These are phyloP conservation scores for Eustalomyia histrio DNA, from an alignment of 2,888 invertebrate genomes.

Conservation along the genomic window DNA sequence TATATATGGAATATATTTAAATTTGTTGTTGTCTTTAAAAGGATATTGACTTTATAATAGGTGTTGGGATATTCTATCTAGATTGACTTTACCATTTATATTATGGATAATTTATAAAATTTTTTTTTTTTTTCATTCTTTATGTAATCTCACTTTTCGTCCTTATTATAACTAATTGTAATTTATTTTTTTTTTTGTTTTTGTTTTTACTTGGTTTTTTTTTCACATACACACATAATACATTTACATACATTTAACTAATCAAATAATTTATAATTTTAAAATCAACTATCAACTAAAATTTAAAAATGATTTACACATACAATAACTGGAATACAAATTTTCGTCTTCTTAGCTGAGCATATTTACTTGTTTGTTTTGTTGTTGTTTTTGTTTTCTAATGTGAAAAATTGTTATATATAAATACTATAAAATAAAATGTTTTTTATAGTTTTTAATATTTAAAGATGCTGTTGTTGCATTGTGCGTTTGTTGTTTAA, in stretches of 20 bases:
- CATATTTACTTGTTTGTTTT: slow-evolving; percentile 25
- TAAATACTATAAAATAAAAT: slow-evolving; percentile 32
- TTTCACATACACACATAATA: slow-evolving; percentile 63
- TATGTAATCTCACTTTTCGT: slow-evolving; percentile 27
- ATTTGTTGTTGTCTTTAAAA: neutral
- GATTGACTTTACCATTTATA: slow-evolving; percentile 30
- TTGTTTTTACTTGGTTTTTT: slow-evolving; percentile 24
- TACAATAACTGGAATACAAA: slow-evolving; percentile 35
- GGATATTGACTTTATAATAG: neutral
- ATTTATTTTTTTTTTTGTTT: slow-evolving; percentile 45
- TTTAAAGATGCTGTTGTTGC: neutral
- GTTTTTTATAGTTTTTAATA: slow-evolving; percentile 15
- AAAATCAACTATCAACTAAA: slow-evolving; percentile 61
- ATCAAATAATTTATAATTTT: slow-evolving; percentile 54
- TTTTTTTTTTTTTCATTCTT: slow-evolving; percentile 18
- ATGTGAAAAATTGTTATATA: slow-evolving; percentile 23
- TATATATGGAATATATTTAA: neutral
- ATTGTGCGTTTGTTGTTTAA: slow-evolving; percentile 52
- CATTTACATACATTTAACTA: slow-evolving; percentile 65
- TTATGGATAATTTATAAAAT: slow-evolving; percentile 26
- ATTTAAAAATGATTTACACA: slow-evolving; percentile 47
- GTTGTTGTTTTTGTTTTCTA: slow-evolving; percentile 17
- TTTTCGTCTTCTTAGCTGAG: slow-evolving; percentile 35
- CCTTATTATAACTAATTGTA: slow-evolving; percentile 45
- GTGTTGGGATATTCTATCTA: slow-evolving; percentile 55